Percentiles rank a stretch among this genome's conserved stretches.
phyloP scores from a whole-genome alignment of 2,113 vertebrate species.

The Pontoporia blainvillei region DNA sequence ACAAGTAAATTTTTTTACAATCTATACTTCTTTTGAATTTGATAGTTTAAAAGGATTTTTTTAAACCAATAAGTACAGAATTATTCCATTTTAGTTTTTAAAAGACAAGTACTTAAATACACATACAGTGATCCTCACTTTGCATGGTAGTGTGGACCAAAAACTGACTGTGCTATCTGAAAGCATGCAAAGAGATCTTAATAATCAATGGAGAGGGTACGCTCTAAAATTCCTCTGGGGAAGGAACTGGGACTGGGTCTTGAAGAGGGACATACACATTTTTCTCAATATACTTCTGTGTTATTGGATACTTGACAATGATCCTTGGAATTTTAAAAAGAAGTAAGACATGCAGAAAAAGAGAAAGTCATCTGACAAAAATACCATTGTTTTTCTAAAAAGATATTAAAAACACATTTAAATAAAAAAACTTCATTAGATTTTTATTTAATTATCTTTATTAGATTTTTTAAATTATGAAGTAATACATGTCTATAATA shows the following conservation, averaged over 20 bases:
- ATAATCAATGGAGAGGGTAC: background rate
- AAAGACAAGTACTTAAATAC: background rate
- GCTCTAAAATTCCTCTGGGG: background rate
- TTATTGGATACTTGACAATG: background rate
- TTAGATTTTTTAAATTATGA: conserved; percentile 15
- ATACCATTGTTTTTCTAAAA: background rate
- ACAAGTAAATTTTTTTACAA: background rate
- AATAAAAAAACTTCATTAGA: background rate
- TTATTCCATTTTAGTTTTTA: background rate
- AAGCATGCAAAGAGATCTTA: background rate
- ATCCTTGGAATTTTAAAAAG: background rate
- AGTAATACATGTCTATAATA: background rate
- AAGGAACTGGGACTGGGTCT: background rate
- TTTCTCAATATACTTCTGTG: background rate
- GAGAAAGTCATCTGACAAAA: background rate
- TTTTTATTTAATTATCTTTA: conserved; percentile 22
- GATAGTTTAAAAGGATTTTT: background rate
- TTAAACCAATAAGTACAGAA: background rate
- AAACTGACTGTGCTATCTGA: background rate
- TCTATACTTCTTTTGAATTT: background rate
- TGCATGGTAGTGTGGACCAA: background rate
- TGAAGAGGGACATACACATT: background rate
- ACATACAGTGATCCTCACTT: background rate
- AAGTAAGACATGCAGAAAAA: background rate
- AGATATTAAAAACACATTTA: background rate